Evolutionary conservation across 2,113 vertebrate genomes (phyloP), one percentile per base, ranked within the genome.

Genomic region (Tachuris rubrigastra): DNA sequence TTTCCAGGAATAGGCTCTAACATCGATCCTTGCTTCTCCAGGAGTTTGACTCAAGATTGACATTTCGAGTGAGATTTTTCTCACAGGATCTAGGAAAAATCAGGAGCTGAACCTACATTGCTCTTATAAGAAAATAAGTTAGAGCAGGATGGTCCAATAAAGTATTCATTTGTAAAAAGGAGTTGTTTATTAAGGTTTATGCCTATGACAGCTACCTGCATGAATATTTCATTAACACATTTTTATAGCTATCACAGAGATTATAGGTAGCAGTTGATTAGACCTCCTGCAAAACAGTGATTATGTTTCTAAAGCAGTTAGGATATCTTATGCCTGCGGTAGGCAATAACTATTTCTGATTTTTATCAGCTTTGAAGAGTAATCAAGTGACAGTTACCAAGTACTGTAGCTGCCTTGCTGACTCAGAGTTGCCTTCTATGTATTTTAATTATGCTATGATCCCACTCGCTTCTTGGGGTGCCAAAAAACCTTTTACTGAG

Each of bases 251-350:
- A 85, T 93, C 56, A 59, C 31, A 58, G 83, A 90, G 91, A 76
- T 91, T 93, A 65, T 58, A 90, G 84, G 81, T 73, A 96, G 94
- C 80, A 96, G 87, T 82, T 97, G 96, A 97, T 96, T 96, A 97
- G 96, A 89, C 87, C 86, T 98, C 88, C 85, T 86, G 85, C 55
- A 88, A 95, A 78, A 89, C 75, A 62, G 86, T 89, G 93, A 97
- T 96, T 97, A 81, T 90, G 52, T 91, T 97, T 89, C 91, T 88
- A 67, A 97, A 85, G 53, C 58, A 82, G 59, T 12, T 72, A 96
- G 58, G 49, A 46, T 75, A 72, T 59, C 69, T 95, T 90, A 81
- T 82, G 85, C 96, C 92, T 77, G 87, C 52, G 88, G 95, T 75
- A 87, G 93, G 89, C 95, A 97, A 96, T 98, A 89, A 87, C 59